These are phyloP conservation scores for Macrotis lagotis DNA, from an alignment of 2,113 vertebrate species.

Conservation along the genomic window DNA sequence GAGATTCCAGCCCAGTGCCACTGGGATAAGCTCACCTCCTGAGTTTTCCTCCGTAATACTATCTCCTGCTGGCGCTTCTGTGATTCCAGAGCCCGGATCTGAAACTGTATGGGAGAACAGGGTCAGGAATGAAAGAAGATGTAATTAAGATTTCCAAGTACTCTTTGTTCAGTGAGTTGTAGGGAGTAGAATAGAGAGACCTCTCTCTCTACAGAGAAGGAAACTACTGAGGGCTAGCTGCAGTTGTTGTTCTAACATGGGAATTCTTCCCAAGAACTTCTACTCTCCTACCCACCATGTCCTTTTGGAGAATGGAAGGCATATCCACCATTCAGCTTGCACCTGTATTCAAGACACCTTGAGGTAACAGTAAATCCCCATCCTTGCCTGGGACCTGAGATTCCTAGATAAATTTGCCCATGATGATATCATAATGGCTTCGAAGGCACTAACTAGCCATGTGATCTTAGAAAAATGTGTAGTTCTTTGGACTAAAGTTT, in stretches of 20 bases:
- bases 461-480: neutral
- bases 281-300: neutral
- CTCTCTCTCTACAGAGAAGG: neutral
- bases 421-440: neutral
- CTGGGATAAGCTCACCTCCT: conserved; percentile 86
- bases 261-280: neutral
- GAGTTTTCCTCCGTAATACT: conserved; percentile 94
- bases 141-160: neutral
- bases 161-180: no score
- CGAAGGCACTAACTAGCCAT: neutral
- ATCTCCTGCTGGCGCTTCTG: conserved; percentile 98
- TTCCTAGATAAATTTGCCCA: neutral
- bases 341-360: neutral
- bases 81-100: conserved; percentile 95
- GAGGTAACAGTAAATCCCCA: neutral
- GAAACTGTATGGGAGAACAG: conserved; percentile 86
- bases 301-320: neutral
- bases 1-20: no score
- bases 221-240: neutral
- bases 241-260: neutral
- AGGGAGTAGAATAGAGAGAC: no score
- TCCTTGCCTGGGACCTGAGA: neutral
- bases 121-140: neutral
- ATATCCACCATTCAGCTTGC: neutral
- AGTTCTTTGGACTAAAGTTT: neutral